These are phyloP conservation scores for Lota lota DNA, from an alignment of 2,113 vertebrate species.

Conservation along the genomic window DNA sequence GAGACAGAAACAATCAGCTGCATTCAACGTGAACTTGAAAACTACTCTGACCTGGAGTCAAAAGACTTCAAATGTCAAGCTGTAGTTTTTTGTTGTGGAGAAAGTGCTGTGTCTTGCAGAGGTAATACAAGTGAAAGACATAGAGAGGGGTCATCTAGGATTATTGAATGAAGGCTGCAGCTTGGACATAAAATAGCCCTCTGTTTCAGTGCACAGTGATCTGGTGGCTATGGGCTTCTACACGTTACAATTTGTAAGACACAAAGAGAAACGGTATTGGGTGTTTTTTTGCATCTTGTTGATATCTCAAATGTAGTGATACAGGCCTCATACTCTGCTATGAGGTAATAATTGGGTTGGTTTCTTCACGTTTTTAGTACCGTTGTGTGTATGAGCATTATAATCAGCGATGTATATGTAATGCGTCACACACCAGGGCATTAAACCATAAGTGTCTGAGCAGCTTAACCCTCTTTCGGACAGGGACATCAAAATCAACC, in stretches of 20 bases:
- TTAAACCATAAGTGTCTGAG: too few species aligned
- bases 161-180: slow-evolving; percentile 59
- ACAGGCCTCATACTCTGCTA: too few species aligned
- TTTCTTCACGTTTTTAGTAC: too few species aligned
- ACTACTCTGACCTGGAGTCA: neutral
- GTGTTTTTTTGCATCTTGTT: neutral
- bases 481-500: too few species aligned
- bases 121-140: slow-evolving; percentile 53
- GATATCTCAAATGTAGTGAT: too few species aligned
- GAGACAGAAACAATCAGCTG: too few species aligned
- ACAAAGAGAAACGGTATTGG: slow-evolving; percentile 19
- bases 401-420: too few species aligned
- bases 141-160: slow-evolving; percentile 44
- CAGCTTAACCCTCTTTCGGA: too few species aligned
- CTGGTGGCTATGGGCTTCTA: slow-evolving; percentile 35
- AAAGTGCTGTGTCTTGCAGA: slow-evolving; percentile 42
- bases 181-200: slow-evolving; percentile 49
- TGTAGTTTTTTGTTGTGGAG: slow-evolving; percentile 16
- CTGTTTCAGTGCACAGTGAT: slow-evolving; percentile 38
- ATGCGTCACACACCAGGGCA: too few species aligned
- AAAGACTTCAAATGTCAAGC: slow-evolving; percentile 27
- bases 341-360: too few species aligned
- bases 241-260: slow-evolving; percentile 24
- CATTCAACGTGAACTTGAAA: neutral
- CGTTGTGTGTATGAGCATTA: too few species aligned